These are phyloP conservation scores for Rhingia campestris DNA, from an alignment of 2,888 invertebrate species.

Conservation along the genomic window DNA sequence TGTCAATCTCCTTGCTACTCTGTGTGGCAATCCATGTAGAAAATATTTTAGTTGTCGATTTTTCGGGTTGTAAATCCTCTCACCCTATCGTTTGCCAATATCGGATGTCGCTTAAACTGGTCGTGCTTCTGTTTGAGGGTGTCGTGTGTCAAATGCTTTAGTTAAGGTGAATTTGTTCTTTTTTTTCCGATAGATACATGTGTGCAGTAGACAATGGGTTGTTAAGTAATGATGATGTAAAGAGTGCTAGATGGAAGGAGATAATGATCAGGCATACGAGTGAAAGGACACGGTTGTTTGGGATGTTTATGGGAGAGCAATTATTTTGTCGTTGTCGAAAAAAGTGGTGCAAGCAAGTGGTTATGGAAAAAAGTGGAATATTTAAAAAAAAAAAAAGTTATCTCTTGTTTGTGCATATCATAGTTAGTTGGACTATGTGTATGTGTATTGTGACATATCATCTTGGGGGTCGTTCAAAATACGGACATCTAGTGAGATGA, in stretches of 20 bases:
- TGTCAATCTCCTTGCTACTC: neutral
- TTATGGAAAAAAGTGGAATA: too few relatives aligned
- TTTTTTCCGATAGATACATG: constrained; percentile 36
- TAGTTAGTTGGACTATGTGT: too few relatives aligned
- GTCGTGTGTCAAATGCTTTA: constrained; percentile 72
- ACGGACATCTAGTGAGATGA: too few relatives aligned
- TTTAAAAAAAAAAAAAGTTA: too few relatives aligned
- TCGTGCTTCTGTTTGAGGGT: constrained; percentile 74
- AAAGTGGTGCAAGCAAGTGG: too few relatives aligned
- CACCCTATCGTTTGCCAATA: constrained; percentile 71
- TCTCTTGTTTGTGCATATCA: too few relatives aligned
- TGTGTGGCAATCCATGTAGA: constrained; percentile 54
- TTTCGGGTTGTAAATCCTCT: constrained; percentile 67
- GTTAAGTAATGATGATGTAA: constrained; percentile 34
- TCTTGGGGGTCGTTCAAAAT: too few relatives aligned
- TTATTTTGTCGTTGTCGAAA: too few relatives aligned
- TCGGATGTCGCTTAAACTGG: constrained; percentile 68
- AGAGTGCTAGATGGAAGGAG: constrained; percentile 6
- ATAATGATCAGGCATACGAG: constrained; percentile 5
- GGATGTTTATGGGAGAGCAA: too few relatives aligned
- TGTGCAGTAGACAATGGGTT: constrained; percentile 3
- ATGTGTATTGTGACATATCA: too few relatives aligned
- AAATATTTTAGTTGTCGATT: constrained; percentile 48
- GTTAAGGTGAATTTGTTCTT: constrained; percentile 46
- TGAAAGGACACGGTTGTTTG: neutral